phyloP scores from a whole-genome alignment of 2,888 invertebrate genomes.

The Lampropteryx suffumata region DNA sequence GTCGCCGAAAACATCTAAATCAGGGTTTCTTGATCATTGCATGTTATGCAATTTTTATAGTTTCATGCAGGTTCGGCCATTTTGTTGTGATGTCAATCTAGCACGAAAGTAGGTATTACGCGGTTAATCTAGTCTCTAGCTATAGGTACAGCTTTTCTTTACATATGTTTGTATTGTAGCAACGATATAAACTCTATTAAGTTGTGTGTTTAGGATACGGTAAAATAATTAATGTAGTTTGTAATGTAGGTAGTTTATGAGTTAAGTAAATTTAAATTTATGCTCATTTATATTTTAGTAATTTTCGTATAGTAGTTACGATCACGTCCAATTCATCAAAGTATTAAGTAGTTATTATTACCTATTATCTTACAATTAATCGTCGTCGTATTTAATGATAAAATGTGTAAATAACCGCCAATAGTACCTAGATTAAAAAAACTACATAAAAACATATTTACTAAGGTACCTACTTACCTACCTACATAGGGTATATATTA shows the following conservation, averaged over 20 bases:
- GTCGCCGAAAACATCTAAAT: no score
- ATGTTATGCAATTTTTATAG: no score
- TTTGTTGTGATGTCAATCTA: constrained; percentile 7
- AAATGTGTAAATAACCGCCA: background rate
- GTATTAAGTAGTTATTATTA: background rate
- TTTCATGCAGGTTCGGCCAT: background rate
- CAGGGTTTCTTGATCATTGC: no score
- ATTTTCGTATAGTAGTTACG: constrained; percentile 7
- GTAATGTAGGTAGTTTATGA: background rate
- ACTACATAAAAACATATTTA: no score
- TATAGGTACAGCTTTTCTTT: constrained; percentile 3
- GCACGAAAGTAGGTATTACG: background rate
- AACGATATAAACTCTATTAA: constrained; percentile 2
- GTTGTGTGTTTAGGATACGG: constrained; percentile 7
- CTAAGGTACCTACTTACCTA: no score
- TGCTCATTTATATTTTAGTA: constrained; percentile 15
- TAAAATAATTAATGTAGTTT: background rate
- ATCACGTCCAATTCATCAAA: constrained; percentile 8
- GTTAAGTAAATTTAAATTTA: constrained; percentile 2
- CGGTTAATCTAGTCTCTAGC: constrained; percentile 21
- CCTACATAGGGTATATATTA: no score
- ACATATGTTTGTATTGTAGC: constrained; percentile 5
- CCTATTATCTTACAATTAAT: background rate
- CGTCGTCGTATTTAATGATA: background rate
- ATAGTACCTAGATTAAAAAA: no score